Percentiles rank a stretch among this genome's conserved stretches.
Evolutionary conservation across 2,797 vertebrate species (phyloP).

Genomic region (Onychomys arenicola): DNA sequence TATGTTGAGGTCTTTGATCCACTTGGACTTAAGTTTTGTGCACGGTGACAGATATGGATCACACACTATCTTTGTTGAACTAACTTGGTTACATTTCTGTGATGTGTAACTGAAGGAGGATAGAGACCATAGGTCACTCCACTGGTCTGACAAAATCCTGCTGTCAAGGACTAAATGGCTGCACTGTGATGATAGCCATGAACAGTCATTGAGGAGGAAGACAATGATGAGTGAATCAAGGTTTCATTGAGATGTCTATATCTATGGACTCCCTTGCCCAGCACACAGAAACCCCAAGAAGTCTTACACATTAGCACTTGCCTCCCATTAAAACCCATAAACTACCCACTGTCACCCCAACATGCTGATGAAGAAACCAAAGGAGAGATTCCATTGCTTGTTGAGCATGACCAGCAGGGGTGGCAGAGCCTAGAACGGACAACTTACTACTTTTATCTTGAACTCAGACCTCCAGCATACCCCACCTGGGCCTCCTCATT

Average conservation of each 20-base stretch:
- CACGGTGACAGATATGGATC: no score
- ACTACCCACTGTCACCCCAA: accelerated
- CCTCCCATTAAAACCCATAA: accelerated
- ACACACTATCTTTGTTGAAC: neutral
- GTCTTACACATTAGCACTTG: neutral
- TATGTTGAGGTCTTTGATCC: no score
- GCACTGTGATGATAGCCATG: accelerated
- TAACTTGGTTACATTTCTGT: neutral
- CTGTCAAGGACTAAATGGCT: neutral
- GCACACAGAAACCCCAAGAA: neutral
- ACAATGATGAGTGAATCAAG: neutral
- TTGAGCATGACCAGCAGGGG: no score
- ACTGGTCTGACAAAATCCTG: neutral
- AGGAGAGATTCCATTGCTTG: no score
- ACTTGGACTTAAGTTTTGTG: no score
- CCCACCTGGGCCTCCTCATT: accelerated
- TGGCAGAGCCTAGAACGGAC: neutral
- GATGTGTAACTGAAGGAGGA: neutral
- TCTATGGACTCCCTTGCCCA: accelerated
- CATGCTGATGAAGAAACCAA: accelerated
- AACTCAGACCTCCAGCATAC: accelerated
- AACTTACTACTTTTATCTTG: accelerated
- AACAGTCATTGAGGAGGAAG: neutral
- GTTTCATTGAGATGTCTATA: no score
- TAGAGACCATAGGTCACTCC: accelerated